Percentiles rank a stretch among this genome's conserved stretches.
Evolutionary conservation across 2,113 vertebrate genomes (phyloP).

Genomic region (Odocoileus virginianus): DNA sequence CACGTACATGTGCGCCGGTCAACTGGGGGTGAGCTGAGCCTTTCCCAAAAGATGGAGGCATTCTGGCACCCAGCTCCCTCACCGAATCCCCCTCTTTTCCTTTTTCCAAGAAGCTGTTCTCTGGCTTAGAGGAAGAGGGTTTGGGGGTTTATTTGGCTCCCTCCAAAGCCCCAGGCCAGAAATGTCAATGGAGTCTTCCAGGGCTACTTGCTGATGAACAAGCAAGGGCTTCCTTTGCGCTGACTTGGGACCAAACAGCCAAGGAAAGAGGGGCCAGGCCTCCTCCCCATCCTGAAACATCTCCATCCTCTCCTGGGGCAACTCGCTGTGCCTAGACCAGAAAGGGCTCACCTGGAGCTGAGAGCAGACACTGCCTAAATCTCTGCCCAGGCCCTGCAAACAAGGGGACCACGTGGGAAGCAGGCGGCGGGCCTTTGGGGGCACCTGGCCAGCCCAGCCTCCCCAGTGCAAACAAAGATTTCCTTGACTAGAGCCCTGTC

Average conservation of each 20-base stretch:
- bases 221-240: neutral
- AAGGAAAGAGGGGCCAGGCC: neutral
- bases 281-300: neutral
- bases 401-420: neutral
- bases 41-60: neutral
- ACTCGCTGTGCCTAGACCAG: neutral
- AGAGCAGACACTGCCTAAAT: neutral
- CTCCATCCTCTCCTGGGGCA: neutral
- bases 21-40: rapidly evolving
- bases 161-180: neutral
- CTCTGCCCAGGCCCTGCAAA: neutral
- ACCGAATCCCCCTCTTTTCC: rapidly evolving
- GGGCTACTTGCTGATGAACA: neutral
- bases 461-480: conserved; percentile 42
- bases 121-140: neutral
- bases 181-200: neutral
- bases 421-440: neutral
- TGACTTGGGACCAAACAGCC: neutral
- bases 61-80: neutral
- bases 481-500: conserved; percentile 55
- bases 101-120: neutral
- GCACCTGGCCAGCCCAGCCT: conserved; percentile 36
- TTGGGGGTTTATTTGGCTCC: neutral
- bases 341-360: neutral
- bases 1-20: rapidly evolving